phyloP scores from a whole-genome alignment of 2,113 vertebrate species.

The Cichladusa arquata region DNA sequence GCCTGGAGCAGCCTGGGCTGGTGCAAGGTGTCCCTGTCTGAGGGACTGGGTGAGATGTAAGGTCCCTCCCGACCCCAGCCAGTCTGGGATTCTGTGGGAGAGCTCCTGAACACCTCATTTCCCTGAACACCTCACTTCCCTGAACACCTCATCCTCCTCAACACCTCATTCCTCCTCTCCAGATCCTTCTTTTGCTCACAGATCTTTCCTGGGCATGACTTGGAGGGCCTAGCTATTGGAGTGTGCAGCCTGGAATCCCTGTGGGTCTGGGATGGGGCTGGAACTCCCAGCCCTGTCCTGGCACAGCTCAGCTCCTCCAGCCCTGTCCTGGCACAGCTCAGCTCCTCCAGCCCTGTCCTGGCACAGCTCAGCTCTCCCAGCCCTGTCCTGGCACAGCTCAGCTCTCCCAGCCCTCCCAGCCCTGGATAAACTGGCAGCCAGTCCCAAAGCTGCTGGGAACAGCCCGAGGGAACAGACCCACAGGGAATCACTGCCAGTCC shows the following conservation, averaged over 20 bases:
- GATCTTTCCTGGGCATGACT: too few relatives aligned
- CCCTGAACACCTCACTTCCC: too few relatives aligned
- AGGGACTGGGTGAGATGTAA: not conserved
- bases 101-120: too few relatives aligned
- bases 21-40: fast-evolving
- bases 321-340: too few relatives aligned
- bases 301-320: not conserved
- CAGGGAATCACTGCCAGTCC: not conserved
- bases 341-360: too few relatives aligned
- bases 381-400: fast-evolving
- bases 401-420: too few relatives aligned
- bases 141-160: too few relatives aligned
- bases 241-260: not conserved
- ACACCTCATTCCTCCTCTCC: too few relatives aligned
- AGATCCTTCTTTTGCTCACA: too few relatives aligned
- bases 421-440: not conserved
- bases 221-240: too few relatives aligned
- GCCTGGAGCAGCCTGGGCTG: not conserved
- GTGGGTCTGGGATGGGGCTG: fast-evolving
- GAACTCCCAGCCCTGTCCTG: not conserved
- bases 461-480: fast-evolving
- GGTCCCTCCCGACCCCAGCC: not conserved
- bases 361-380: too few relatives aligned
- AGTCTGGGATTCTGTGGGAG: too few relatives aligned
- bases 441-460: fast-evolving